These are phyloP conservation scores for Steromphala cineraria DNA, from an alignment of 2,888 invertebrate species.

Conservation along the genomic window DNA sequence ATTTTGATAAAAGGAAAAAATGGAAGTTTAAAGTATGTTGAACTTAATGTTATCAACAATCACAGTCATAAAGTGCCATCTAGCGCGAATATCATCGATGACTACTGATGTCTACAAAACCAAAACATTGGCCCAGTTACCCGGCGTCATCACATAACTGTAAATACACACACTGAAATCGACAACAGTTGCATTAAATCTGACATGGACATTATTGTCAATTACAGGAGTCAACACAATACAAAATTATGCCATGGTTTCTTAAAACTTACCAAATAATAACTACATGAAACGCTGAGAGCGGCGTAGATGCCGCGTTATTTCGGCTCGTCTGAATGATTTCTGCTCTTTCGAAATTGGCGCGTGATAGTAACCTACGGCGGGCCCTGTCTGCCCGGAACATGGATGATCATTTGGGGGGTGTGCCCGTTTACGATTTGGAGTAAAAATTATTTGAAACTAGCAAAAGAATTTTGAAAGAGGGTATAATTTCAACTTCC, in stretches of 20 bases:
- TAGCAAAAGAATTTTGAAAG: background rate
- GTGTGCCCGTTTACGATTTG: background rate
- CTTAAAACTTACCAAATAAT: background rate
- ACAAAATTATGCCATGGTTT: background rate
- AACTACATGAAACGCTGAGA: slow-evolving; percentile 8
- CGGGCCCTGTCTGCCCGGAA: slow-evolving; percentile 52
- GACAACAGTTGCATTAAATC: background rate
- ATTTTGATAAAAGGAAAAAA: too few species aligned
- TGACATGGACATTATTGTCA: background rate
- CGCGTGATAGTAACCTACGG: slow-evolving; percentile 62
- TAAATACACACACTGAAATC: background rate
- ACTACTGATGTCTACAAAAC: background rate
- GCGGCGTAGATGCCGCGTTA: slow-evolving; percentile 18
- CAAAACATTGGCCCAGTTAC: slow-evolving; percentile 4
- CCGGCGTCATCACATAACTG: background rate
- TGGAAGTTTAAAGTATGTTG: too few species aligned
- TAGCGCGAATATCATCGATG: too few species aligned
- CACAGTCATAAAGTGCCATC: too few species aligned
- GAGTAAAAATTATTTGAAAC: background rate
- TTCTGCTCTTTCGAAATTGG: slow-evolving; percentile 66
- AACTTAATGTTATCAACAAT: too few species aligned
- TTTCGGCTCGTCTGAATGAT: slow-evolving; percentile 22
- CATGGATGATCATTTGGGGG: slow-evolving; percentile 38
- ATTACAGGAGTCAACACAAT: background rate
- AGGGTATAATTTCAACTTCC: background rate